Conservation (phyloP, 2,888 invertebrate species). For the Drosophila antonietae region DNA sequence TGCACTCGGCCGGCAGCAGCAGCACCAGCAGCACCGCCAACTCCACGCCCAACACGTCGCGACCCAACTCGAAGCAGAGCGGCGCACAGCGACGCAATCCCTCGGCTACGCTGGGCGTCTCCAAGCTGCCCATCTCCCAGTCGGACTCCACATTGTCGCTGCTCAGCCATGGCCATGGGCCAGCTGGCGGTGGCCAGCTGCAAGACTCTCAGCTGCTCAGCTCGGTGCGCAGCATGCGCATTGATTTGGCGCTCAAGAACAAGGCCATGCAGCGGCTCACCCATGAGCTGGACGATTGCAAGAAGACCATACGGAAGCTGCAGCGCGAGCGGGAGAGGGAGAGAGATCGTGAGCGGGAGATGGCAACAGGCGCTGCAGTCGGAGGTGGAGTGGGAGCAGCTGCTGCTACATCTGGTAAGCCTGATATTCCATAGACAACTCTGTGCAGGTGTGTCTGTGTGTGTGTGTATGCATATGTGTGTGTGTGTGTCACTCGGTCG, state of each 20-base stretch:
- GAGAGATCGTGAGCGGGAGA: constrained; percentile 89
- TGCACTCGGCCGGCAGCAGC: constrained; percentile 80
- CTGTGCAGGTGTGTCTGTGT: neutral
- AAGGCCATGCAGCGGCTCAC: constrained; percentile 89
- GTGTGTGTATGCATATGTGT: constrained; percentile 41
- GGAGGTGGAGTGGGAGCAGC: constrained; percentile 14
- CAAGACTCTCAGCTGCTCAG: constrained; percentile 90
- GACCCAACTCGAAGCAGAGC: constrained; percentile 86
- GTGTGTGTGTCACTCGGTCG: constrained; percentile 70
- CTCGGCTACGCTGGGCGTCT: constrained; percentile 32
- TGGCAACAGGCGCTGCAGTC: constrained; percentile 70
- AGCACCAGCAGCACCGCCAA: constrained; percentile 84
- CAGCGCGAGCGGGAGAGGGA: constrained; percentile 92
- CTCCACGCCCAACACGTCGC: constrained; percentile 83
- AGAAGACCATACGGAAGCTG: constrained; percentile 90
- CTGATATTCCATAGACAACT: neutral
- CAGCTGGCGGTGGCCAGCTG: constrained; percentile 63
- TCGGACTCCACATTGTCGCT: constrained; percentile 85
- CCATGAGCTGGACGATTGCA: constrained; percentile 90
- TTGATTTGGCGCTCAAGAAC: constrained; percentile 90
- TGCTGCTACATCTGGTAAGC: constrained; percentile 45
- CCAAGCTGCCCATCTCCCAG: constrained; percentile 86
- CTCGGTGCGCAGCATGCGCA: constrained; percentile 91
- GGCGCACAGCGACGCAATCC: constrained; percentile 81
- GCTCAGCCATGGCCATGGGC: constrained; percentile 78